Evolutionary conservation across 2,888 invertebrate species (phyloP).

Genomic region (Hydropsyche betteni): DNA sequence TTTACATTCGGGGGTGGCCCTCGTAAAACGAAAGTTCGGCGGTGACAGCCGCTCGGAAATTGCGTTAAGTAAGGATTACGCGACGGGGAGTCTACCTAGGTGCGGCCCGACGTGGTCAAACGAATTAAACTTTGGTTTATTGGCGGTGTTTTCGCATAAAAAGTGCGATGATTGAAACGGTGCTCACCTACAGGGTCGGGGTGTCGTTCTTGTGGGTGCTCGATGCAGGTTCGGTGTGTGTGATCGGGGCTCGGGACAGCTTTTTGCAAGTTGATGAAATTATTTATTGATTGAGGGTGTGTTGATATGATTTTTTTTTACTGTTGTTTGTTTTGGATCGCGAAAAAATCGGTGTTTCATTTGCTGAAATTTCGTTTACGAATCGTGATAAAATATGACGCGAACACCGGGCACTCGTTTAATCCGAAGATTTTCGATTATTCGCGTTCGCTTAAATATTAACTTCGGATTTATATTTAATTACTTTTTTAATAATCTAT

Average conservation of each 20-base stretch:
- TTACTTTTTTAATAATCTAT: conserved; percentile 33
- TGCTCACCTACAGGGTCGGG: no score
- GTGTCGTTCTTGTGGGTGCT: no score
- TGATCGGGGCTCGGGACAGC: no score
- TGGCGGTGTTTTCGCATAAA: background rate
- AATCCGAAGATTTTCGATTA: conserved; percentile 22
- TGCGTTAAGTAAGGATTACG: conserved; percentile 37
- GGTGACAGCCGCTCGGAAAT: conserved; percentile 40
- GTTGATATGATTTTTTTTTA: no score
- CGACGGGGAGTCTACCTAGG: conserved; percentile 12
- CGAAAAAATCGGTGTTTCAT: no score
- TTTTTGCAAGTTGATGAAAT: no score
- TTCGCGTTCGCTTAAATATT: conserved; percentile 25
- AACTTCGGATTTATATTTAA: conserved; percentile 28
- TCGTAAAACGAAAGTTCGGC: conserved; percentile 45
- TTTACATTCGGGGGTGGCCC: conserved; percentile 43
- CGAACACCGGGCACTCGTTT: background rate
- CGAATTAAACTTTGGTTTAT: conserved; percentile 7
- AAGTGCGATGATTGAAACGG: no score
- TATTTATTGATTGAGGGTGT: no score
- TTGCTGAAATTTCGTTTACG: no score
- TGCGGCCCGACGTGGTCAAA: conserved; percentile 5
- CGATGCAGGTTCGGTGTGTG: no score
- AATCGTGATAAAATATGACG: no score
- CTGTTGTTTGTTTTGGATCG: no score